Base-by-base conservation (phyloP, 2,113 vertebrate species). In the Equus quagga region DNA sequence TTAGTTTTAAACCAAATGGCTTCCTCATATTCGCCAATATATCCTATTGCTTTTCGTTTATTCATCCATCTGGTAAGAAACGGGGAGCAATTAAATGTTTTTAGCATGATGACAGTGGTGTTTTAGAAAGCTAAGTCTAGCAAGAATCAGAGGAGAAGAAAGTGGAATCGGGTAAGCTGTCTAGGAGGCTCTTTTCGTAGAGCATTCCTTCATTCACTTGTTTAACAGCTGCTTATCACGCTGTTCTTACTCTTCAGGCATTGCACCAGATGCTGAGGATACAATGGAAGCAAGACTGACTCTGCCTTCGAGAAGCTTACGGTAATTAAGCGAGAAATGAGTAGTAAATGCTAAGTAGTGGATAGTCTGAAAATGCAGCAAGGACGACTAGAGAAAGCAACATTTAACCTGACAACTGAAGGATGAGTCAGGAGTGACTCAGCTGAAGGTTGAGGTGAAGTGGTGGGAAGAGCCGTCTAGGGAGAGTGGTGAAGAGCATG, bases 121-220 rank as follows among this genome's bases (percentile, higher is more conserved):
- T 83, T 76, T 92, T 78, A 82, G 92, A 62, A 85, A 87, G 69
- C 70, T 62, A 75, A 28, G 21, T 54, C 49, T 60, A 94, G 33
- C 62, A 96, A 89, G 78, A 65, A 78, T 46, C 70, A 89, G 41
- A 81, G 64, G 28, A 60, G 56, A 88, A 73, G 56, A 84, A 82
- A 15, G 41, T 65, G 24, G 56, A 33, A 65, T 58, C n/a, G 60
- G 70, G 72, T 93, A 58, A 84, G 19, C 31, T 75, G 44, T 7
- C 18, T 58, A 78, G 72, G 49, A 75, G 10, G 24, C 62, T 78
- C 33, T 78, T 92, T 91, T 95, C 56, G 13, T 83, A 82, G 54
- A 24, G 51, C 54, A 19, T 54, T 79, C 8, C 23, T 79, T 76
- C 33, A 49, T 73, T 41, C 5, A 23, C 75, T 96, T n/a, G 84